Evolutionary conservation across 2,888 invertebrate species (phyloP).

Genomic region (Athalia cordata): DNA sequence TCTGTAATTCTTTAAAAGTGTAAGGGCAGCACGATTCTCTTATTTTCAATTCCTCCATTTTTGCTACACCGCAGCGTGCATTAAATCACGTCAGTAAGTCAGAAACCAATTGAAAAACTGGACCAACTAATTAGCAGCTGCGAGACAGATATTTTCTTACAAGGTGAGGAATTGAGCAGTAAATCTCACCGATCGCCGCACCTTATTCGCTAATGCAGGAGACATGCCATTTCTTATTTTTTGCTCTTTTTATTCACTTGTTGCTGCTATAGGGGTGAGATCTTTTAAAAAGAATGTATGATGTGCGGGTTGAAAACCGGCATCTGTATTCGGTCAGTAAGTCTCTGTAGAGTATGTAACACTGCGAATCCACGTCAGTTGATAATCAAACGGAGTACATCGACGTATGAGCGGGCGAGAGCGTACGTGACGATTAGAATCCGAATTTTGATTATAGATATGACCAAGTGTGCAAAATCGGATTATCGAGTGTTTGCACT

Average conservation of each 20-base stretch:
- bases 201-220: neutral
- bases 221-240: too few species aligned
- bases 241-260: too few species aligned
- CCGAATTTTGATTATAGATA: neutral
- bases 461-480: neutral
- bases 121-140: conserved; percentile 5
- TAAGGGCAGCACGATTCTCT: too few species aligned
- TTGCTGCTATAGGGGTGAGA: too few species aligned
- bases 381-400: neutral
- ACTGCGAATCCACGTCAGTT: neutral
- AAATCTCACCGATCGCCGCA: conserved; percentile 14
- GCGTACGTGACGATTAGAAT: conserved; percentile 19
- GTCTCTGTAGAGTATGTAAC: neutral
- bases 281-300: too few species aligned
- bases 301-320: neutral
- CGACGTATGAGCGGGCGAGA: neutral
- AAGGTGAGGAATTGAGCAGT: conserved; percentile 3
- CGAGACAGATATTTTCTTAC: neutral
- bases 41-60: neutral
- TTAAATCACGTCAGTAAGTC: neutral
- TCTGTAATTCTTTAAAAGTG: too few species aligned
- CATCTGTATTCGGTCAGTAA: neutral
- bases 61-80: neutral
- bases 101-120: neutral
- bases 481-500: too few species aligned